Base-by-base conservation (phyloP, 1,140 invertebrate genomes). In the Pantala flavescens region DNA sequence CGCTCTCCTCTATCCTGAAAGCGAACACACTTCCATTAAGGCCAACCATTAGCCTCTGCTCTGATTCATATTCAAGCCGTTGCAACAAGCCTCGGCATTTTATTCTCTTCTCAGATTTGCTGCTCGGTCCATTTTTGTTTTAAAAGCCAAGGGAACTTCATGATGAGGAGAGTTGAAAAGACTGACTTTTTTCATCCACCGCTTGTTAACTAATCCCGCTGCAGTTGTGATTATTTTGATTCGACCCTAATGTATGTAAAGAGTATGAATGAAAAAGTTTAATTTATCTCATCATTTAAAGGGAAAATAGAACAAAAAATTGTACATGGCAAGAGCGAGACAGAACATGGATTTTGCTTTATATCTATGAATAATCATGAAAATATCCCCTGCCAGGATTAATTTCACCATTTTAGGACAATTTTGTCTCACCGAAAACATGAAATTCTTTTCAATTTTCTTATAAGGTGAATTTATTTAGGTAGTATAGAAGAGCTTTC, bases 1-100 rank as follows among this genome's bases (percentile, higher is more conserved):
- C 72, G 16, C 16, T 23, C 21, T 76, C 73, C 55, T 63, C 63
- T 24, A 55, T 76, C 76, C 76, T 76, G 76, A 74, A 76, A 76
- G 42, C 71, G 73, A 76, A 76, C 71, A 36, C n/a, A 42, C 49
- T 63, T 63, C 49, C 49, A 63, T 63, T 63, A 63, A 63, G 49
- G 49, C 49, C 49, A 21, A 63, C 49, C 49, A 7, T 21, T 63
- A 16, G 49, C 49, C 49, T 21, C 49, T 21, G 14, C 49, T 63
- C 12, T 1, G 49, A 16, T 63, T 63, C 49, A 63, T 11, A 71
- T 14, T 71, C 70, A 21, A 63, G 49, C 49, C 49, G 49, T 63
- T 21, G n/a, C n/a, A 63, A 19, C 49, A 63, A 36, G 28, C 28
- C 24, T 72, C 28, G 24, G 24, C 24, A 72, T 72, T 24, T 42